Percentiles rank a stretch among this genome's conserved stretches.
Evolutionary conservation across 2,797 vertebrate genomes (phyloP).

Genomic region (Acanthiza pusilla): DNA sequence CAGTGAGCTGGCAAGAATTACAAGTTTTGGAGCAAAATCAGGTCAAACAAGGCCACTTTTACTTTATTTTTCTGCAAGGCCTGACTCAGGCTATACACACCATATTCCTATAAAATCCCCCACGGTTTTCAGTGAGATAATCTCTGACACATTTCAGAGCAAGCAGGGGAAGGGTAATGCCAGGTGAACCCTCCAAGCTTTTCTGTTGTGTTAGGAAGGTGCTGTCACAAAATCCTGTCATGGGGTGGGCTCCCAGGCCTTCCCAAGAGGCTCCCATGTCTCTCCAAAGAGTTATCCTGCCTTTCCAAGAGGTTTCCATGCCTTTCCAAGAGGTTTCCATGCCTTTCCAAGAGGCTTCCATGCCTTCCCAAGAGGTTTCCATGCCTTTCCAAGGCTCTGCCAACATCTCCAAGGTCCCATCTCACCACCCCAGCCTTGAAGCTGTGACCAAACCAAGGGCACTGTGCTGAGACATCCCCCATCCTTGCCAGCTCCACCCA

Average conservation of each 20-base stretch:
- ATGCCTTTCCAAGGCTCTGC: not conserved
- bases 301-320: too few relatives aligned
- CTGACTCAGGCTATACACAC: not conserved
- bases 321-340: not conserved
- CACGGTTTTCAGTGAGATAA: not conserved
- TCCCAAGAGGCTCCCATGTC: not conserved
- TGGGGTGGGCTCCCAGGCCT: not conserved
- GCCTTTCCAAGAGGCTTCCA: not conserved
- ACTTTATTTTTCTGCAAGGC: not conserved
- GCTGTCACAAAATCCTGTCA: rapidly evolving
- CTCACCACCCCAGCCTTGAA: not conserved
- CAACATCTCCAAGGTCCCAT: not conserved
- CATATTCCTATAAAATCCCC: not conserved
- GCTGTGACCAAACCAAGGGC: not conserved
- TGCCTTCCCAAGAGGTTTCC: not conserved
- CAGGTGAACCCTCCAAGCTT: not conserved
- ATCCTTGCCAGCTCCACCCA: not conserved
- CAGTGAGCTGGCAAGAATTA: not conserved
- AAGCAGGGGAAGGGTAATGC: not conserved
- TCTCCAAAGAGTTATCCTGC: not conserved
- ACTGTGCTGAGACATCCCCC: not conserved
- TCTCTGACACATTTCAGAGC: not conserved
- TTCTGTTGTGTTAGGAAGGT: not conserved
- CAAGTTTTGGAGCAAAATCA: not conserved
- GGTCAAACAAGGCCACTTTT: not conserved